phyloP scores from a whole-genome alignment of 2,113 vertebrate genomes.

The Podilymbus podiceps region DNA sequence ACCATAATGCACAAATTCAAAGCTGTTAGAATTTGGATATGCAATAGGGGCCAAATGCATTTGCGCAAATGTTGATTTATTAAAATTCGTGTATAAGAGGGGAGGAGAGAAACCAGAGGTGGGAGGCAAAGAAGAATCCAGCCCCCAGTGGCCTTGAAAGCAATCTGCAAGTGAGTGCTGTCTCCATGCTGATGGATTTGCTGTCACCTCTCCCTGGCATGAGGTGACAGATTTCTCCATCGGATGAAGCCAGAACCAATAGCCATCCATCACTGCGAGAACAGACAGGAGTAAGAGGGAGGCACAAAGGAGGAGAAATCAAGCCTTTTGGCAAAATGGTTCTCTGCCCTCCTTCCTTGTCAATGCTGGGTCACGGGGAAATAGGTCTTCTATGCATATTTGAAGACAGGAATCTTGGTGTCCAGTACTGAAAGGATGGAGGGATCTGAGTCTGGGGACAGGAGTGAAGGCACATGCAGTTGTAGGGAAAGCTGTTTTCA shows the following conservation, averaged over 20 bases:
- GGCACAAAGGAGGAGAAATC: neutral
- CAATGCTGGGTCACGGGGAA: neutral
- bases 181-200: conserved; percentile 69
- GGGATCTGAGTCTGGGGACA: neutral
- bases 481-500: neutral
- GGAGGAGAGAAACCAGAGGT: neutral
- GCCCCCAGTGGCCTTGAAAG: conserved; percentile 62
- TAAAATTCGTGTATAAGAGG: neutral
- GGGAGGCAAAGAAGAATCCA: neutral
- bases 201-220: conserved; percentile 64
- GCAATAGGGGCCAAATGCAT: neutral
- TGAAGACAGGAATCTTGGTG: neutral
- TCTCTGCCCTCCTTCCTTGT: neutral
- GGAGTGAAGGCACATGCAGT: neutral
- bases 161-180: conserved; percentile 44
- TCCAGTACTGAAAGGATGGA: neutral
- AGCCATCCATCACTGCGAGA: conserved; percentile 60
- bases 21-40: neutral
- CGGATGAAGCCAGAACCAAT: conserved; percentile 60
- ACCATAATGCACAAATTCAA: neutral
- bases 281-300: conserved; percentile 13
- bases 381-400: fast-evolving
- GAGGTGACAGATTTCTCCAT: conserved; percentile 66
- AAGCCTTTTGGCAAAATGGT: neutral
- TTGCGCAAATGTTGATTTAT: conserved; percentile 14